A percentile compares a stretch with the other conserved stretches of the same genome.
Conservation (phyloP, 2,797 vertebrate genomes). For the Poeciliopsis turneri region DNA sequence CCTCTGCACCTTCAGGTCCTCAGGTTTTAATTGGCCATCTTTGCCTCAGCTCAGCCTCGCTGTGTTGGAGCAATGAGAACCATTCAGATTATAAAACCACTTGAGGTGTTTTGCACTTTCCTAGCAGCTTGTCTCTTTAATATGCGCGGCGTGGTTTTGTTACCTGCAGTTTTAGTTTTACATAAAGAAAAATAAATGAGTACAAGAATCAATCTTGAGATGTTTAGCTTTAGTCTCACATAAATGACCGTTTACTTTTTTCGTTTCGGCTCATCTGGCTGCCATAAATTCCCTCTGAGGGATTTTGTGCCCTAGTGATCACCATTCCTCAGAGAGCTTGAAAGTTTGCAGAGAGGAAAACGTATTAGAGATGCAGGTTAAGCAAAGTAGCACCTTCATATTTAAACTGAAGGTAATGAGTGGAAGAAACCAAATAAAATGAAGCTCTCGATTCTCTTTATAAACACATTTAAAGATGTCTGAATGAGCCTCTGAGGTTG, state of each 20-base stretch:
- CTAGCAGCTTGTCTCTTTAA: background rate
- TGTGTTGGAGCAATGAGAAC: constrained; percentile 11
- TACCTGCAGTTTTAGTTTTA: background rate
- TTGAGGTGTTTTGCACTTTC: constrained; percentile 15
- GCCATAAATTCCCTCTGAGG: background rate
- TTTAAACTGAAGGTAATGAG: background rate
- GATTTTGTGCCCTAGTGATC: background rate
- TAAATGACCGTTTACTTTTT: background rate
- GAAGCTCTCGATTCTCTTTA: too few species aligned
- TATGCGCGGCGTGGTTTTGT: background rate
- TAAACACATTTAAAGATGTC: background rate
- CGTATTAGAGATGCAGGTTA: background rate
- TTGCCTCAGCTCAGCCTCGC: constrained; percentile 27
- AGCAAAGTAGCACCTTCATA: background rate
- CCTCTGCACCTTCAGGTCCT: constrained; percentile 44
- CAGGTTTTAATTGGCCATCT: constrained; percentile 54
- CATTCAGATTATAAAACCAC: constrained; percentile 10
- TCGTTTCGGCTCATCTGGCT: background rate
- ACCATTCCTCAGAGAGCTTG: background rate
- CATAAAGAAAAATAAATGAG: background rate
- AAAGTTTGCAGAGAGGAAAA: background rate
- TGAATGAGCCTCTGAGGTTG: background rate
- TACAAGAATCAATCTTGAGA: background rate
- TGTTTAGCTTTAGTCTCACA: background rate
- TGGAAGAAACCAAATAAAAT: background rate